These are phyloP conservation scores for Polydrusus cervinus DNA, from an alignment of 2,888 invertebrate genomes.

Conservation along the genomic window DNA sequence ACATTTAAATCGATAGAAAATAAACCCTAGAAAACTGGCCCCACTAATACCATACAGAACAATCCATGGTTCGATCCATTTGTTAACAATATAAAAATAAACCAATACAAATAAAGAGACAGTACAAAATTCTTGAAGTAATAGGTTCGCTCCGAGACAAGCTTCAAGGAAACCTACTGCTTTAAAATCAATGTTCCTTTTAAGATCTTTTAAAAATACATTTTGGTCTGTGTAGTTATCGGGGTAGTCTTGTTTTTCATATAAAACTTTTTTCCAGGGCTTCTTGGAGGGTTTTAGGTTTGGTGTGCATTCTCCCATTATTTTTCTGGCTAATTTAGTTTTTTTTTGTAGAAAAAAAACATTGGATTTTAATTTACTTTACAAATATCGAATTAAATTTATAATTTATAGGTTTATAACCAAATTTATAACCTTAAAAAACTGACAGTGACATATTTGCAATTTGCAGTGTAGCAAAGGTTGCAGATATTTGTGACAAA, in stretches of 20 bases:
- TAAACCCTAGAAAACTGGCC: constrained; percentile 77
- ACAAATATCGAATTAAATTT: too few relatives aligned
- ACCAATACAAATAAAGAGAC: constrained; percentile 83
- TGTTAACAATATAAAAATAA: constrained; percentile 83
- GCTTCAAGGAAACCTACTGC: constrained; percentile 83
- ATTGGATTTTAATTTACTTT: too few relatives aligned
- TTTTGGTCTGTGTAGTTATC: constrained; percentile 93
- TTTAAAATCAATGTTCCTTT: constrained; percentile 87
- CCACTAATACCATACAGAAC: constrained; percentile 76
- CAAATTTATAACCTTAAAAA: neutral
- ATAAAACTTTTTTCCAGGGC: constrained; percentile 91
- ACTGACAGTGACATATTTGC: too few relatives aligned
- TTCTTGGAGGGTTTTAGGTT: constrained; percentile 66
- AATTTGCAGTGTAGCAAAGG: too few relatives aligned
- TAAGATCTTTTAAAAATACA: constrained; percentile 88
- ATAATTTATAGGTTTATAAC: too few relatives aligned
- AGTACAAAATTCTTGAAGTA: constrained; percentile 87
- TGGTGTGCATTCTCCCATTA: neutral
- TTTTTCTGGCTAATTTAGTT: neutral
- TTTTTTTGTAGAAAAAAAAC: too few relatives aligned
- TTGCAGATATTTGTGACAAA: too few relatives aligned
- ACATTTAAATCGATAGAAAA: constrained; percentile 72
- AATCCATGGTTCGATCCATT: constrained; percentile 77
- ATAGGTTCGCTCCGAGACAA: constrained; percentile 82
- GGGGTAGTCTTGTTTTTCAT: constrained; percentile 88